phyloP scores from a whole-genome alignment of 2,888 invertebrate species.

The Limnephilus lunatus region DNA sequence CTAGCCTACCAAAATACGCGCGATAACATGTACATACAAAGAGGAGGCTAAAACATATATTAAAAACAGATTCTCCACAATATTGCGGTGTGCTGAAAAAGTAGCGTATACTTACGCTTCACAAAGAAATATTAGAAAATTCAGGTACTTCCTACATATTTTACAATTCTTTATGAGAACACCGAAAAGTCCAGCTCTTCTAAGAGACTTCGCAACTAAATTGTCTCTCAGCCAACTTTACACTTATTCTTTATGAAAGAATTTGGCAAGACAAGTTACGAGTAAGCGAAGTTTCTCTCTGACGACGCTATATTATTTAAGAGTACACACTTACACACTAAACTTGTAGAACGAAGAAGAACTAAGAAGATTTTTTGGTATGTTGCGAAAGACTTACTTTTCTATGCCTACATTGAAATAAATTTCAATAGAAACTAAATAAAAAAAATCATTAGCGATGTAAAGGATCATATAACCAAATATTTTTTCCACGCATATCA shows the following conservation, averaged over 20 bases:
- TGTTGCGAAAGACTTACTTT: background rate
- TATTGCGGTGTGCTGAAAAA: background rate
- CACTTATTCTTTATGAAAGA: conserved; percentile 27
- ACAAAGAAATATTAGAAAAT: background rate
- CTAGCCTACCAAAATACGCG: background rate
- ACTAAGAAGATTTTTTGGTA: background rate
- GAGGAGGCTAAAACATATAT: background rate
- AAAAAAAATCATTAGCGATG: background rate
- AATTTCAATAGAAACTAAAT: background rate
- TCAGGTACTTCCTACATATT: background rate
- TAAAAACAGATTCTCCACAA: background rate
- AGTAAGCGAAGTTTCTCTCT: conserved; percentile 7
- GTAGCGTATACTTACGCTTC: background rate
- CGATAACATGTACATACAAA: background rate
- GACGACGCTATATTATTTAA: conserved; percentile 8
- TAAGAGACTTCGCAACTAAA: conserved; percentile 27
- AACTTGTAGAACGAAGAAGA: background rate
- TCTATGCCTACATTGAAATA: background rate
- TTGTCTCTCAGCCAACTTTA: conserved; percentile 14
- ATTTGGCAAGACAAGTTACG: conserved; percentile 18
- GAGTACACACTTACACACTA: background rate
- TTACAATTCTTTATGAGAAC: background rate
- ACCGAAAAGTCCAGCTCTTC: background rate
- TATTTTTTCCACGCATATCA: background rate
- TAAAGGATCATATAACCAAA: background rate